Base-by-base conservation (phyloP, 1,140 invertebrate species). In the Luehdorfia chinensis region DNA sequence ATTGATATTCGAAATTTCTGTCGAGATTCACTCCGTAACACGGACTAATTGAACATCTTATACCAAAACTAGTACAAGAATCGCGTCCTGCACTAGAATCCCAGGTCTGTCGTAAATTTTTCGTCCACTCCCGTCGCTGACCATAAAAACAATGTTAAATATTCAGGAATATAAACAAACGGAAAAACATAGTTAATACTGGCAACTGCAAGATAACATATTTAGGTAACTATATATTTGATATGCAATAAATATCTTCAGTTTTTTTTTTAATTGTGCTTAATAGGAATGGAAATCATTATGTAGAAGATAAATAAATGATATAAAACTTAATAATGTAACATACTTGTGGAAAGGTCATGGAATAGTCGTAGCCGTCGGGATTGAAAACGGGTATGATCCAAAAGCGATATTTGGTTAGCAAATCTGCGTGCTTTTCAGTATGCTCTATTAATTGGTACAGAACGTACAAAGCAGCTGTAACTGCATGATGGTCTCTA, bases 381-480 rank as follows among this genome's bases (percentile, higher is more conserved):
- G 93, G 93, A 75, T 95, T 95, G 34, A 91, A 75, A 8, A 92
- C 73, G 0, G 93, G 93, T 32, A 94, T 68, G 19, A 95, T 53
- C 77, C 79, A 86, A 44, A 86, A 84, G 1, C 81, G 64, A 43
- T 70, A 84, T 54, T 75, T 77, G 0, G 55, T 46, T 0, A 84
- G 59, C 4, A 86, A 44, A 39, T 84, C 79, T 0, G 63, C 6
- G 30, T 84, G 75, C 6, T 56, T 47, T 2, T 78, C 71, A 30
- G 56, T 77, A 2, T 65, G 66, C 43, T 86, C 79, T 41, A 86
- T 70, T 8, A 86, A 48, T 46, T 86, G 74, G 36, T 79, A 80
- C 8, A 86, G 36, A 1, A 84, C 50, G 32, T 81, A 81, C 72
- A 86, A 68, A 4, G 79, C 77, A 4, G 77, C 75, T 3, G 79